A percentile compares a stretch with the other conserved stretches of the same genome.
Conservation (phyloP, 2,113 vertebrate genomes). For the Mobula hypostoma region DNA sequence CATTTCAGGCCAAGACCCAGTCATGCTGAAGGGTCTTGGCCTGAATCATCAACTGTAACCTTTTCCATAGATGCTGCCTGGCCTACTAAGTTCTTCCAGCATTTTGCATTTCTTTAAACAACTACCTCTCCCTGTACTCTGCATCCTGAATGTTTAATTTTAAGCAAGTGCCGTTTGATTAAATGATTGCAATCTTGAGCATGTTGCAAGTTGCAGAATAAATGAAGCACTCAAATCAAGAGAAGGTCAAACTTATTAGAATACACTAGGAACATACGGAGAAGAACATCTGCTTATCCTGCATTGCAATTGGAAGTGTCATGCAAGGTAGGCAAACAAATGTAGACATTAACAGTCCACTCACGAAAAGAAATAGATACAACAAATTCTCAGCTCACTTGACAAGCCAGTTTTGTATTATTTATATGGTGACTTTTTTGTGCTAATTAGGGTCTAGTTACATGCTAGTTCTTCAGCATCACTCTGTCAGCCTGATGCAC, state of each 20-base stretch:
- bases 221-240: slow-evolving; percentile 24
- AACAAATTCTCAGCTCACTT: slow-evolving; percentile 7
- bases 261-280: slow-evolving; percentile 31
- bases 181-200: slow-evolving; percentile 14
- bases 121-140: background rate
- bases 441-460: background rate
- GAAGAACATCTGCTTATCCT: slow-evolving; percentile 22
- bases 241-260: slow-evolving; percentile 36
- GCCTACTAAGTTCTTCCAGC: too few species aligned
- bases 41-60: too few species aligned
- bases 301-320: slow-evolving; percentile 21
- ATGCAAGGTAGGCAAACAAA: slow-evolving; percentile 16
- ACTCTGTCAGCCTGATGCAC: background rate
- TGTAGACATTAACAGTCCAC: slow-evolving; percentile 31
- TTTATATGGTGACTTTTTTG: slow-evolving; percentile 1
- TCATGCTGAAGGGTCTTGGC: too few species aligned
- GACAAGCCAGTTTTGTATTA: background rate
- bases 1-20: too few species aligned
- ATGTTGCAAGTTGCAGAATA: slow-evolving; percentile 31
- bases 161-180: slow-evolving; percentile 13
- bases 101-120: background rate
- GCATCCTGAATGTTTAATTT: slow-evolving; percentile 14
- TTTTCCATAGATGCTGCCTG: too few species aligned
- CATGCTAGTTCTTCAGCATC: background rate
- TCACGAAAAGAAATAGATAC: slow-evolving; percentile 15